Evolutionary conservation across 35 echinoderm and acorn worm species (phyloP), one percentile per base, ranked within the genome.

Genomic region (Hemicentrotus pulcherrimus): DNA sequence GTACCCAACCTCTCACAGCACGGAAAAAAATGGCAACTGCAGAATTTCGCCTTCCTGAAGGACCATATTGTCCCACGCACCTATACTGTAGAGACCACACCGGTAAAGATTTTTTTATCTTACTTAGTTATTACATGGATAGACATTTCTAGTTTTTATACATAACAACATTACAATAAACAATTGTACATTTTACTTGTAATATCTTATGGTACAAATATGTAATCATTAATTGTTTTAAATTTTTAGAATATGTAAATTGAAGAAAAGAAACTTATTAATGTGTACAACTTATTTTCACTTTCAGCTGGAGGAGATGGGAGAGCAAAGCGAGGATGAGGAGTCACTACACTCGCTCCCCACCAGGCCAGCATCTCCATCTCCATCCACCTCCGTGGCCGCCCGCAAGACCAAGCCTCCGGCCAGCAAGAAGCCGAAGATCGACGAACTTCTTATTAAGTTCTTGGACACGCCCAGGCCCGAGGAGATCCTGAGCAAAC

Each of bases 321-420:
- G 10, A 92, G 92, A 61, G 92, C 92, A 94, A 94, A 94, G 92
- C 47, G 92, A 94, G 46, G 35, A 94, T 47, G 92, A 94, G 9
- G 50, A 47, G 46, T 94, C 92, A 31, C 16, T 61, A 32, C 92
- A 46, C 50, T 48, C 92, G 19, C 58, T 32, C 5, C 92, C 92
- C 46, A 59, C 47, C 59, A 61, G 11, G 9, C 2, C 59, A 61
- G 59, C 59, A 88, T 88, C 86, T 88, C 85, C 85, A 86, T 32
- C 15, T 86, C 85, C 31, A 24, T 88, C 86, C 86, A 31, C 86
- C 86, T 88, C 86, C 31, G 41, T 24, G 41, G 86, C 31, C 86
- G 86, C 86, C 86, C 16, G 15, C 28, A 88, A 88, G 86, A 88
- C 86, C 9, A 88, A 88, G 86, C 86, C 86, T 88, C 6, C 86